A percentile compares a stretch with the other conserved stretches of the same genome.
Evolutionary conservation across 2,888 invertebrate species (phyloP).

Genomic region (Pristionchus fissidentatus): DNA sequence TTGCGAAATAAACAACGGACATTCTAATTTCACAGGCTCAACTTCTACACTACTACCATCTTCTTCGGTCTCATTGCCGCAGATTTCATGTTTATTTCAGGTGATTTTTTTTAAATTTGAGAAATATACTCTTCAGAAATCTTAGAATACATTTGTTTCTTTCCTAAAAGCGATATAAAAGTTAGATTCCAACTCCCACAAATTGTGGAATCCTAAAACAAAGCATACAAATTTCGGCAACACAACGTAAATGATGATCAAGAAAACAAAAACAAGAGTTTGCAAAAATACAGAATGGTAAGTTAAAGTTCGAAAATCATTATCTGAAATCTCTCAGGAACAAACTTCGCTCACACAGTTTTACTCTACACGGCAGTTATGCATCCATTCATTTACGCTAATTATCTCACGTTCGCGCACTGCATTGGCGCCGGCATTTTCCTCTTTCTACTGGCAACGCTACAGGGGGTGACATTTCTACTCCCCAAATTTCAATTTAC

Average conservation of each 20-base stretch:
- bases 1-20: too few relatives aligned
- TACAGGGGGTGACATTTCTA: not conserved
- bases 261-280: too few relatives aligned
- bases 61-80: conserved; percentile 1
- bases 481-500: too few relatives aligned
- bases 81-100: conserved; percentile 13
- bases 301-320: not conserved
- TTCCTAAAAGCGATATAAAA: not conserved
- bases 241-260: too few relatives aligned
- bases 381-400: conserved; percentile 20
- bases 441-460: not conserved
- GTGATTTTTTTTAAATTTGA: not conserved
- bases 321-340: not conserved
- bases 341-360: conserved; percentile 7
- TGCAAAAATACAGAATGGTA: too few relatives aligned
- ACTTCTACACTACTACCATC: conserved; percentile 10
- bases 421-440: not conserved
- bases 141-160: not conserved
- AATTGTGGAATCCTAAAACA: too few relatives aligned
- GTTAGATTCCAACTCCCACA: too few relatives aligned
- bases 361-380: conserved; percentile 20
- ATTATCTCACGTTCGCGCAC: conserved; percentile 17
- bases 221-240: too few relatives aligned
- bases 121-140: not conserved
- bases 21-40: too few relatives aligned